Base-by-base conservation (phyloP, 35 echinoderm and acorn worm genomes). In the Patiria miniata region DNA sequence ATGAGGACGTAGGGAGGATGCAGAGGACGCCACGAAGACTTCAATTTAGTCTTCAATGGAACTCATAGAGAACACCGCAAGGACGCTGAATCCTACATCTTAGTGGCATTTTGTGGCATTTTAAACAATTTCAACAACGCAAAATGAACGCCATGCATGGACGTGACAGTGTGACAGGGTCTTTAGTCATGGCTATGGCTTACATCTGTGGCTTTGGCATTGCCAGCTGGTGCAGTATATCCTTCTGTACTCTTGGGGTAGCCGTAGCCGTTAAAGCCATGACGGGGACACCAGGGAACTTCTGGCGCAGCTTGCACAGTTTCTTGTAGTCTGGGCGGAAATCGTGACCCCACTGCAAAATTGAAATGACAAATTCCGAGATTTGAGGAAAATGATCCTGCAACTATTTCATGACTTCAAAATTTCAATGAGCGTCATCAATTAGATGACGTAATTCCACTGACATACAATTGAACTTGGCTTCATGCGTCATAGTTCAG, bases 241-340 rank as follows among this genome's bases (percentile, higher is more conserved):
- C 95, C 38, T 89, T 91, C 58, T 90, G 81, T 80, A 97, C 95
- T 14, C 95, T 80, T 38, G 95, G 95, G 0, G 95, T 97, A 68
- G 95, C 95, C 22, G 95, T 97, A 53, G 95, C 95, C 73, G 95
- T 97, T 61, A 97, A 84, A 26, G 91, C 95, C 92, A 97, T 97
- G 47, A 97, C 90, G 37, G 95, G 95, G 7, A 97, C 95, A 17
- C 88, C 88, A 38, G 95, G 95, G 65, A 94, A 97, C 69, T 91
- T 93, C 65, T 91, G 85, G 3, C 95, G 57, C 44, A 97, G 92
- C 16, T 93, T 90, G 60, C 80, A 88, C 33, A 94, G 68, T 47
- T 81, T 80, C 81, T 93, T 97, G 91, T 97, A 97, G 68, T 97
- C 95, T 9, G 95, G 95, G 10, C 95, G 83, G 85, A 97, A 97